These are phyloP conservation scores for Cataglyphis rosenhaueri DNA, from an alignment of 2,888 invertebrate genomes.

Conservation along the genomic window DNA sequence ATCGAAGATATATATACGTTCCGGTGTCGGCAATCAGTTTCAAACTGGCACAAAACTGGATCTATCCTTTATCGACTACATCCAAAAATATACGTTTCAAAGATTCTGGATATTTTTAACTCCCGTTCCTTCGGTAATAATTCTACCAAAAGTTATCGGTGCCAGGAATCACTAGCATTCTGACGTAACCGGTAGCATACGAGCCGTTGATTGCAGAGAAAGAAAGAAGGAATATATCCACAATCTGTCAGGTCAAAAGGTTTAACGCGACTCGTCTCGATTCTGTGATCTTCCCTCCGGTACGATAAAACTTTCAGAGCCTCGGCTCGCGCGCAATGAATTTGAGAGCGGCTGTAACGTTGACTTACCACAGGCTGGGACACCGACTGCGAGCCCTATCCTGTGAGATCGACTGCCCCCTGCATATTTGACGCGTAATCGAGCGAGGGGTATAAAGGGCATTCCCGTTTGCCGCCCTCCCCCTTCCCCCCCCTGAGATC, in stretches of 20 bases:
- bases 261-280: constrained; percentile 12
- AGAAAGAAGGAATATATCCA: neutral
- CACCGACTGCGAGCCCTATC: neutral
- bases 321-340: constrained; percentile 18
- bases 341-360: constrained; percentile 7
- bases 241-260: neutral
- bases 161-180: constrained; percentile 8
- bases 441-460: neutral
- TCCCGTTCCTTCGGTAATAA: constrained; percentile 7
- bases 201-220: neutral
- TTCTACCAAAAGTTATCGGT: constrained; percentile 13
- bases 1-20: constrained; percentile 80
- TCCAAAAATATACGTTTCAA: neutral
- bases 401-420: neutral
- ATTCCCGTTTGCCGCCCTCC: neutral
- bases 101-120: neutral
- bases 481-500: constrained; percentile 31
- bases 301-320: constrained; percentile 24
- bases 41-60: constrained; percentile 75
- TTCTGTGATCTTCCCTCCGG: neutral
- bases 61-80: constrained; percentile 45
- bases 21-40: constrained; percentile 84
- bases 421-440: constrained; percentile 37
- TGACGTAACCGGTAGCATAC: neutral
- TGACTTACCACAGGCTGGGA: constrained; percentile 19